These are phyloP conservation scores for Meiosimyza platycephala DNA, from an alignment of 2,888 invertebrate species.

Conservation along the genomic window DNA sequence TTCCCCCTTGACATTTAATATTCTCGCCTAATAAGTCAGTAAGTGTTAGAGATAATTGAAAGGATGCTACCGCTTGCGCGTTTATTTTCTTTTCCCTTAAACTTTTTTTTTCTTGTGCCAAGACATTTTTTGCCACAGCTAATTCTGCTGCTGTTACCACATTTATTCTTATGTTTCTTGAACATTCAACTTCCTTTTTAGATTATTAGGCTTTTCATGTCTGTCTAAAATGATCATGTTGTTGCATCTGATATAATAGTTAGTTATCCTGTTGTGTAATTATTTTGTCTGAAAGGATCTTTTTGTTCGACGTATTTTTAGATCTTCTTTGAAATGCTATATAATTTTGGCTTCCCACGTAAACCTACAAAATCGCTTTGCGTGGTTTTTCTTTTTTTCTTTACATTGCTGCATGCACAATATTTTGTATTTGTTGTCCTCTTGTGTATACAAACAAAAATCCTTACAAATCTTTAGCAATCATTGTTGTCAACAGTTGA, in stretches of 20 bases:
- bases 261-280: slow-evolving; percentile 41
- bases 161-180: too few species aligned
- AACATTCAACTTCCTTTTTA: too few species aligned
- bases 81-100: too few species aligned
- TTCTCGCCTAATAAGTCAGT: too few species aligned
- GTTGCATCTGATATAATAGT: slow-evolving; percentile 28
- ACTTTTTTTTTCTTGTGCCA: too few species aligned
- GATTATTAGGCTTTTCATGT: slow-evolving; percentile 33
- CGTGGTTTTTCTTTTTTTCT: slow-evolving; percentile 23
- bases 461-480: slow-evolving; percentile 13
- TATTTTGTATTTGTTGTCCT: slow-evolving; percentile 36
- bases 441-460: slow-evolving; percentile 25
- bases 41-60: too few species aligned
- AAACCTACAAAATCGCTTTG: slow-evolving; percentile 37
- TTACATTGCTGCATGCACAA: slow-evolving; percentile 13
- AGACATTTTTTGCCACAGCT: too few species aligned
- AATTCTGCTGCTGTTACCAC: too few species aligned
- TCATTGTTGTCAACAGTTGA: slow-evolving; percentile 2
- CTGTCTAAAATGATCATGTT: neutral
- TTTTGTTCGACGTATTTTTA: neutral
- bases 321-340: neutral
- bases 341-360: slow-evolving; percentile 26
- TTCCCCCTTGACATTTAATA: too few species aligned
- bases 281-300: slow-evolving; percentile 26
- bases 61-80: too few species aligned